Percentiles rank a stretch among this genome's conserved stretches.
Evolutionary conservation across 2,888 invertebrate species (phyloP).

Genomic region (Marronus borbonicus): DNA sequence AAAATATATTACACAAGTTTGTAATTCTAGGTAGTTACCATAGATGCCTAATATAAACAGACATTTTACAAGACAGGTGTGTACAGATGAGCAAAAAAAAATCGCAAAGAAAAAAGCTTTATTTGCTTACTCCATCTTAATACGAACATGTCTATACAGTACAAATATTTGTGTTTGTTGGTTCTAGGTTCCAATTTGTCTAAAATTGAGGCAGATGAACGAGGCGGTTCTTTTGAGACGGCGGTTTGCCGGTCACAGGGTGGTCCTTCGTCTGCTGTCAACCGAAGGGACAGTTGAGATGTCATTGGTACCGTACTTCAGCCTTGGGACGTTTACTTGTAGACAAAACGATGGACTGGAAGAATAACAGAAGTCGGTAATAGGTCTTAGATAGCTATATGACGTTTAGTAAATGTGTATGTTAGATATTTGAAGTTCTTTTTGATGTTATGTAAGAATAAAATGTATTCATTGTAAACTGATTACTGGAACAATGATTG

Average conservation of each 20-base stretch:
- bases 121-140: slow-evolving; percentile 38
- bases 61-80: neutral
- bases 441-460: too few species aligned
- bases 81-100: neutral
- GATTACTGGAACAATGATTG: too few species aligned
- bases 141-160: slow-evolving; percentile 31
- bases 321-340: slow-evolving; percentile 48
- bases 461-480: too few species aligned
- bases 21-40: too few species aligned
- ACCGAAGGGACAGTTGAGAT: slow-evolving; percentile 57
- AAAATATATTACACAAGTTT: too few species aligned
- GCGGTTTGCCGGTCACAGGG: slow-evolving; percentile 53
- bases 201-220: slow-evolving; percentile 51
- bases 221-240: slow-evolving; percentile 49
- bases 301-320: slow-evolving; percentile 54
- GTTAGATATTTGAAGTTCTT: too few species aligned
- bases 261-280: slow-evolving; percentile 60
- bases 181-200: slow-evolving; percentile 54
- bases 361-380: slow-evolving; percentile 24
- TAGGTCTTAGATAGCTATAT: neutral
- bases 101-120: slow-evolving; percentile 2
- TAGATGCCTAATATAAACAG: neutral
- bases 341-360: slow-evolving; percentile 28
- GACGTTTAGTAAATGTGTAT: neutral
- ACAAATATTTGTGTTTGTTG: slow-evolving; percentile 53